Conservation (phyloP, 92 coral and sea anemone genomes). For the Ricordea florida region DNA sequence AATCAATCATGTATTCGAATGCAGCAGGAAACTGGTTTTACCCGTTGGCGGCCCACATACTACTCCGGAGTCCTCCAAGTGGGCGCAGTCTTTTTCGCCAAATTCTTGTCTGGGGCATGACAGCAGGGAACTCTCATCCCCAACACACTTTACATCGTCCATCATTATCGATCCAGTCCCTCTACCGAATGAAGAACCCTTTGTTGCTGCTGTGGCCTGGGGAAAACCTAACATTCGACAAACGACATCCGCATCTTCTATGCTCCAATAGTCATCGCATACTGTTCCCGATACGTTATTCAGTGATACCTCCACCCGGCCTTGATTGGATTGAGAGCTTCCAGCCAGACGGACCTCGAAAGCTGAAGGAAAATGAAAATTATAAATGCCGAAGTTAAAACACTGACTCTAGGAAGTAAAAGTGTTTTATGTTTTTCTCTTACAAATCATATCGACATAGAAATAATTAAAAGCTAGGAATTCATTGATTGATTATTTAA, state of each 20-base stretch:
- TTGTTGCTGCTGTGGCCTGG: slow-evolving; percentile 21
- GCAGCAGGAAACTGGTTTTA: too few species aligned
- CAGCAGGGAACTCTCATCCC: slow-evolving; percentile 11
- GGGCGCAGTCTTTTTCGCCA: slow-evolving; percentile 17
- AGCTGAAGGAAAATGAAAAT: neutral
- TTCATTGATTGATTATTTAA: too few species aligned
- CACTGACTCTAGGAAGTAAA: too few species aligned
- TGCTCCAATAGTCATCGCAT: slow-evolving; percentile 18
- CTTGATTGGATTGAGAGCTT: neutral
- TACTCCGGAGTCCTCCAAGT: slow-evolving; percentile 15
- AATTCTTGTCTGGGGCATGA: neutral
- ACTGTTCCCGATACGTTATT: slow-evolving; percentile 19
- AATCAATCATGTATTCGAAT: too few species aligned
- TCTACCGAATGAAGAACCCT: neutral
- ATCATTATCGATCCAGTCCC: slow-evolving; percentile 11
- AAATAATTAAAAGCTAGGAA: too few species aligned
- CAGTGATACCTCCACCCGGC: slow-evolving; percentile 14
- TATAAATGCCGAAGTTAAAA: too few species aligned
- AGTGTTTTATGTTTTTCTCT: too few species aligned
- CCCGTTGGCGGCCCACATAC: slow-evolving; percentile 31
- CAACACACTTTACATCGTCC: slow-evolving; percentile 20
- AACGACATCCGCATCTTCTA: slow-evolving; percentile 9
- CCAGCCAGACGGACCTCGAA: slow-evolving; percentile 4
- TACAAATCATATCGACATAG: too few species aligned
- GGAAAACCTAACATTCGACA: slow-evolving; percentile 15